phyloP scores from a whole-genome alignment of 2,113 vertebrate genomes.

The Pholis gunnellus region DNA sequence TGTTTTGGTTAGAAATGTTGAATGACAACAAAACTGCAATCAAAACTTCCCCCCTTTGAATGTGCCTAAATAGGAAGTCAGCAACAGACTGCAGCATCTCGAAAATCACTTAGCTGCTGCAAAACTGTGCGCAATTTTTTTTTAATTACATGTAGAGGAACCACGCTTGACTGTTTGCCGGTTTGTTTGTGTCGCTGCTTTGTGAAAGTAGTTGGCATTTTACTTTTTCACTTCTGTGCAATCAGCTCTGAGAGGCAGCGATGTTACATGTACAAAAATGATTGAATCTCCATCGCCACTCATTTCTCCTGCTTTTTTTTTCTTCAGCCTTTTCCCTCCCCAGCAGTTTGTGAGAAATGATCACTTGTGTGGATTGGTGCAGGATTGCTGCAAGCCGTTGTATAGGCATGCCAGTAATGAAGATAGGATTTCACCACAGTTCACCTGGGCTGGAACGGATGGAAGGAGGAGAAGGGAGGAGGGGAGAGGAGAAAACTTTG shows the following conservation, averaged over 20 bases:
- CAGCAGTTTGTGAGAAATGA: conserved; percentile 37
- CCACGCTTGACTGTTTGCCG: background rate
- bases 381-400: conserved; percentile 22
- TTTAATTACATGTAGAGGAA: background rate
- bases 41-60: background rate
- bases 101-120: background rate
- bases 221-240: background rate
- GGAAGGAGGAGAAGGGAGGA: background rate
- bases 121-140: background rate
- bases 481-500: background rate
- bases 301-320: background rate
- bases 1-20: background rate
- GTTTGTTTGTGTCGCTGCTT: background rate
- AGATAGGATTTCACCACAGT: conserved; percentile 34
- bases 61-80: background rate
- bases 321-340: background rate
- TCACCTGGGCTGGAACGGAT: conserved; percentile 8
- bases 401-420: conserved; percentile 37
- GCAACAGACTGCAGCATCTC: background rate
- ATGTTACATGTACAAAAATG: conserved; percentile 34
- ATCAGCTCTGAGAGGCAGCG: conserved; percentile 30
- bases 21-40: background rate
- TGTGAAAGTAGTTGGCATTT: conserved; percentile 13
- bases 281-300: conserved; percentile 16
- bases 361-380: conserved; percentile 41